These are phyloP conservation scores for Tubiluchus corallicola DNA, from an alignment of 2,888 invertebrate species.

Conservation along the genomic window DNA sequence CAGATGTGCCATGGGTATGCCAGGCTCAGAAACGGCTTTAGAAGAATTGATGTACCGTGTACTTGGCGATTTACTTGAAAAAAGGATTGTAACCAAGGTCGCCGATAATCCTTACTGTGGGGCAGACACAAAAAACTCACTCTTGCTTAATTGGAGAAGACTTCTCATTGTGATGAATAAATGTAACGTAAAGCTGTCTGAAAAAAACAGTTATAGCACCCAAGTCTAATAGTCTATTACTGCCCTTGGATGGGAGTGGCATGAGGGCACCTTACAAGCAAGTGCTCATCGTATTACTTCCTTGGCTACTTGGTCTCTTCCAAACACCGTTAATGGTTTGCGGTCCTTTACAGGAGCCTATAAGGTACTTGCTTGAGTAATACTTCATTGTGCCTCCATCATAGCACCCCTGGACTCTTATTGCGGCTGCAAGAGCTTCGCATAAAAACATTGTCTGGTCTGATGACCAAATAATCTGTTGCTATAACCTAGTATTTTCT, in stretches of 20 bases:
- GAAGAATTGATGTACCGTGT: conserved; percentile 16
- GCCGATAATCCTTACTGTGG: conserved; percentile 13
- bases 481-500: too few relatives aligned
- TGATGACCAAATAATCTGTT: too few relatives aligned
- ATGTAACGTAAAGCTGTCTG: conserved; percentile 10
- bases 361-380: conserved; percentile 11
- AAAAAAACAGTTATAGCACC: conserved; percentile 12
- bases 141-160: conserved; percentile 11
- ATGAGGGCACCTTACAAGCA: conserved; percentile 11
- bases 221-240: background rate
- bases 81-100: conserved; percentile 12
- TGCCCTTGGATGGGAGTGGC: conserved; percentile 14
- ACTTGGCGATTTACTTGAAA: conserved; percentile 12
- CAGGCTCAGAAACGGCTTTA: conserved; percentile 15
- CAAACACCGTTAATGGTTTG: conserved; percentile 12
- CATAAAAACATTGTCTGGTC: too few relatives aligned
- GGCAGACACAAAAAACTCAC: conserved; percentile 4
- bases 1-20: conserved; percentile 19
- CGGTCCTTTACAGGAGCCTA: conserved; percentile 10
- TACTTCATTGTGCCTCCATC: conserved; percentile 8
- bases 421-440: too few relatives aligned
- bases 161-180: conserved; percentile 11
- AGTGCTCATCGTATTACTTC: conserved; percentile 12
- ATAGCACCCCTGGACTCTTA: conserved; percentile 10
- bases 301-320: conserved; percentile 10